Conservation (phyloP, 2,888 invertebrate genomes). For the Sceliomorpha sp. region DNA sequence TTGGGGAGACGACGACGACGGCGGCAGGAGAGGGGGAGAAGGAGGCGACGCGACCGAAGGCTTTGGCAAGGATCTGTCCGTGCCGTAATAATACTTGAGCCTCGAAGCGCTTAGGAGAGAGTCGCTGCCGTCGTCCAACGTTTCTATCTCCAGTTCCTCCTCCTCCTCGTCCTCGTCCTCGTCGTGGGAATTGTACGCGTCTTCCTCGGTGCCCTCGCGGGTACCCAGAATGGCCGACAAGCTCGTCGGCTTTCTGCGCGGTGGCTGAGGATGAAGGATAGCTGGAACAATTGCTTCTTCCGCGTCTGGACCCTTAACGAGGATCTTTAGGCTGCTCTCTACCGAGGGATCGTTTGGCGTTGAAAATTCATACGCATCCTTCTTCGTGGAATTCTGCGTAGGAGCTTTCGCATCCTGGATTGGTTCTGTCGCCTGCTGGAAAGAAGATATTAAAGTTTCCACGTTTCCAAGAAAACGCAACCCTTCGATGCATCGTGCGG, state of each 20-base stretch:
- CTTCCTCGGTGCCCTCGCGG: slow-evolving; percentile 80
- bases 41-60: slow-evolving; percentile 21
- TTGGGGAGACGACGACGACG: too few relatives aligned
- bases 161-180: too few relatives aligned
- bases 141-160: slow-evolving; percentile 81
- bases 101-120: slow-evolving; percentile 85
- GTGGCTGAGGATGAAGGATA: slow-evolving; percentile 90
- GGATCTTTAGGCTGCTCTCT: slow-evolving; percentile 81
- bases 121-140: slow-evolving; percentile 83
- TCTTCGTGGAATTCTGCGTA: too few relatives aligned
- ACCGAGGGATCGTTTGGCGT: too few relatives aligned
- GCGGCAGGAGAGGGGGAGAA: too few relatives aligned
- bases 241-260: slow-evolving; percentile 84
- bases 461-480: too few relatives aligned
- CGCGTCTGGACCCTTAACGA: slow-evolving; percentile 81
- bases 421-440: too few relatives aligned
- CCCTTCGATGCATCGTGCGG: too few relatives aligned
- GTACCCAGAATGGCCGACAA: slow-evolving; percentile 69
- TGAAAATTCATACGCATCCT: too few relatives aligned
- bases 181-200: slow-evolving; percentile 82
- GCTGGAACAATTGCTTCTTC: slow-evolving; percentile 89
- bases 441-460: too few relatives aligned
- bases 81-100: slow-evolving; percentile 64
- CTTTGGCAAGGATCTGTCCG: too few relatives aligned
- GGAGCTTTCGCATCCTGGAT: too few relatives aligned